phyloP scores from a whole-genome alignment of 2,797 vertebrate species.

The Phalloptychus januarius region DNA sequence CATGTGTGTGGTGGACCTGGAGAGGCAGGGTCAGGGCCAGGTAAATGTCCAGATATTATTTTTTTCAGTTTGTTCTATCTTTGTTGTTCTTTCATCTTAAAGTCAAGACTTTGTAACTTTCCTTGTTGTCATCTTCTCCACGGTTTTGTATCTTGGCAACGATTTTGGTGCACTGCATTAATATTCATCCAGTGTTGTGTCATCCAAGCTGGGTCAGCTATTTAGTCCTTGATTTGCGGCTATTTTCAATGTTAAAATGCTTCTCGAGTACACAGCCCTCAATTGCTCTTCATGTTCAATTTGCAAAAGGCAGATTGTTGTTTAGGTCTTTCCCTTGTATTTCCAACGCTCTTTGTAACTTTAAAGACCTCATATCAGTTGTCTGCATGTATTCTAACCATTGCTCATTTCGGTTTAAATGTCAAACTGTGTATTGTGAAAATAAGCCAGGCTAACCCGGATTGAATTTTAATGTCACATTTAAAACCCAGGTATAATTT shows the following conservation, averaged over 20 bases:
- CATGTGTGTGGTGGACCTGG: constrained; percentile 99
- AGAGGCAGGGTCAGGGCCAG: constrained; percentile 98
- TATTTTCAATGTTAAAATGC: constrained; percentile 26
- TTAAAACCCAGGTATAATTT: constrained; percentile 1
- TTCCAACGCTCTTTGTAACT: constrained; percentile 25
- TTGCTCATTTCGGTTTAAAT: constrained; percentile 35
- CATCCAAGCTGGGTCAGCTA: constrained; percentile 4
- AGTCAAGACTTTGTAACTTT: background rate
- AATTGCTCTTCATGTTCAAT: constrained; percentile 37
- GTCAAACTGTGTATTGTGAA: constrained; percentile 16
- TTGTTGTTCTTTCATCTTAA: background rate
- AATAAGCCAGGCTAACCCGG: background rate
- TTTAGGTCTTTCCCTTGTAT: constrained; percentile 25
- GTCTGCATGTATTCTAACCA: constrained; percentile 17
- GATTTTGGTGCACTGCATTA: constrained; percentile 8
- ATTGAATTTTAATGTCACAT: constrained; percentile 17
- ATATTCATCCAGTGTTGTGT: background rate
- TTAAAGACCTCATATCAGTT: background rate
- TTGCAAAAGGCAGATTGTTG: constrained; percentile 18
- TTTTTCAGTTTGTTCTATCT: too few relatives aligned
- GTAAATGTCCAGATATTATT: constrained; percentile 69
- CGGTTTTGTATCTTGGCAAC: background rate
- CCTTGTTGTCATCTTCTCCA: constrained; percentile 4
- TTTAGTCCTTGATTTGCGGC: constrained; percentile 28
- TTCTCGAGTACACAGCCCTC: constrained; percentile 9